A percentile compares a stretch with the other conserved stretches of the same genome.
Evolutionary conservation across 2,888 invertebrate species (phyloP).

Genomic region (Neria commutata): DNA sequence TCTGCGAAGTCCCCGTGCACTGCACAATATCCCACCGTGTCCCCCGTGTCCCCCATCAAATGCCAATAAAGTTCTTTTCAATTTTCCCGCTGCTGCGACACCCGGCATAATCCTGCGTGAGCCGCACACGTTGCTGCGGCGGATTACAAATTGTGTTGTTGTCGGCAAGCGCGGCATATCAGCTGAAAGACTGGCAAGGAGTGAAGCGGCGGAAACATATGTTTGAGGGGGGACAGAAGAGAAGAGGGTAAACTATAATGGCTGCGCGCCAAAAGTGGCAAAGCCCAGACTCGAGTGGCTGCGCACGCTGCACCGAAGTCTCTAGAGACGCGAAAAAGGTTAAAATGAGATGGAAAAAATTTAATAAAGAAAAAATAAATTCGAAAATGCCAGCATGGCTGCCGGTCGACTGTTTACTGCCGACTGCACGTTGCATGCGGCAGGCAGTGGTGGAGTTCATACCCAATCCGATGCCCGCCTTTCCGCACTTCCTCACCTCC

Average conservation of each 20-base stretch:
- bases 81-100: slow-evolving; percentile 20
- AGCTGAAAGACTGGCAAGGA: background rate
- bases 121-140: slow-evolving; percentile 27
- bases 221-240: background rate
- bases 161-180: slow-evolving; percentile 1
- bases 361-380: background rate
- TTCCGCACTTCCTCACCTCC: background rate
- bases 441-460: too few relatives aligned
- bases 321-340: too few relatives aligned
- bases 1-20: too few relatives aligned
- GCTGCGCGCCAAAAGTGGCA: slow-evolving; percentile 13
- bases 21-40: too few relatives aligned
- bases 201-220: background rate
- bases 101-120: slow-evolving; percentile 25
- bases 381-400: background rate
- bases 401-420: too few relatives aligned
- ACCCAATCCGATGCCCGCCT: background rate
- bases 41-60: background rate
- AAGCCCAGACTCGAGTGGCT: background rate
- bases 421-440: too few relatives aligned
- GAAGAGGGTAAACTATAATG: slow-evolving; percentile 12
- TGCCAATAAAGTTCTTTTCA: background rate
- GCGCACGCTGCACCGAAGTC: background rate
- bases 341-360: too few relatives aligned
- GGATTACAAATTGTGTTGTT: slow-evolving; percentile 25